Conservation (phyloP, 2,113 vertebrate genomes). For the Rhea pennata region DNA sequence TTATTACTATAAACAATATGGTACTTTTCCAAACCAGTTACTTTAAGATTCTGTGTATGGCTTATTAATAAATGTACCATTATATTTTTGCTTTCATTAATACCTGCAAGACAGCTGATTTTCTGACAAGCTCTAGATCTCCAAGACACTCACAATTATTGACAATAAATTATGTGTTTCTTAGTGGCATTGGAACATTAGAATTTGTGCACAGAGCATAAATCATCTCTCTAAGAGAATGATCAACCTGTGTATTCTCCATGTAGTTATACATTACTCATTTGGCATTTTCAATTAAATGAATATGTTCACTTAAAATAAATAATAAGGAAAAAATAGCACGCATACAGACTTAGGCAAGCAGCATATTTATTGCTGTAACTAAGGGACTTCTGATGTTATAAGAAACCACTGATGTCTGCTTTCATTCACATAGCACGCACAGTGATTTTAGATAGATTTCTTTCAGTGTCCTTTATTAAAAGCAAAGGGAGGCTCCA, state of each 20-base stretch:
- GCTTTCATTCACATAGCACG: neutral
- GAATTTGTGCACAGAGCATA: slow-evolving; percentile 30
- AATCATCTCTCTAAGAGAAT: slow-evolving; percentile 17
- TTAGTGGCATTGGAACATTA: neutral
- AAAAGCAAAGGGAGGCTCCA: slow-evolving; percentile 4
- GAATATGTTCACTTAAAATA: slow-evolving; percentile 9
- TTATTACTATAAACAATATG: slow-evolving; percentile 73
- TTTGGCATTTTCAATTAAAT: slow-evolving; percentile 50
- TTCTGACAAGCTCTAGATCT: slow-evolving; percentile 15
- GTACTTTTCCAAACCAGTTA: slow-evolving; percentile 47
- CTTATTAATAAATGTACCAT: slow-evolving; percentile 38
- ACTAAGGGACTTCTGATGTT: neutral
- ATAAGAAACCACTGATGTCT: neutral
- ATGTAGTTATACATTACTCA: slow-evolving; percentile 18
- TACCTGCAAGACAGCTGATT: slow-evolving; percentile 32
- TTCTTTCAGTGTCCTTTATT: neutral
- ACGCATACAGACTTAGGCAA: neutral
- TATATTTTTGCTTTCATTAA: slow-evolving; percentile 32
- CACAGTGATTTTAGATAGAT: neutral
- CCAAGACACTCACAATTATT: neutral
- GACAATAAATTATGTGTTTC: neutral
- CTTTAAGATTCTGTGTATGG: slow-evolving; percentile 24
- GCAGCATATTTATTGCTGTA: neutral
- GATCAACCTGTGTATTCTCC: slow-evolving; percentile 18
- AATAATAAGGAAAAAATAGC: slow-evolving; percentile 1